These are phyloP conservation scores for Epistrophella euchroma DNA, from an alignment of 2,888 invertebrate species.

Conservation along the genomic window DNA sequence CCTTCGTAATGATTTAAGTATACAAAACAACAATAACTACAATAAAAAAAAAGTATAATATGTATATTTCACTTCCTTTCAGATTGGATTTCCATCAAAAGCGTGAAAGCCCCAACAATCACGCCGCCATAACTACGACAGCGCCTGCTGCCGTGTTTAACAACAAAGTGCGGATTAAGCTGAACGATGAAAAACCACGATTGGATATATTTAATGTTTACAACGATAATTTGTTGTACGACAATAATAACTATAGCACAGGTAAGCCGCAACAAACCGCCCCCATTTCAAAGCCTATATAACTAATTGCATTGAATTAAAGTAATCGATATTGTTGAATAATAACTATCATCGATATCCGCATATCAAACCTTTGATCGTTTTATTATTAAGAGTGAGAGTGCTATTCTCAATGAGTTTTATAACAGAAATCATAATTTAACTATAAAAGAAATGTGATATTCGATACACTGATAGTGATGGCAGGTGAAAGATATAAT, in stretches of 20 bases:
- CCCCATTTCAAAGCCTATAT: constrained; percentile 29
- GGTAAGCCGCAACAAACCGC: constrained; percentile 46
- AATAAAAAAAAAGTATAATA: constrained; percentile 12
- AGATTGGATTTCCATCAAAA: constrained; percentile 69
- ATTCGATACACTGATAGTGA: constrained; percentile 50
- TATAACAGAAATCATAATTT: constrained; percentile 26
- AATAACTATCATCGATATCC: constrained; percentile 44
- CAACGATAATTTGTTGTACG: constrained; percentile 71
- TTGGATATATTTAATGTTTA: constrained; percentile 73
- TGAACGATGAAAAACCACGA: constrained; percentile 75
- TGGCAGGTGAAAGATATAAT: constrained; percentile 64
- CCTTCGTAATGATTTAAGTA: constrained; percentile 22
- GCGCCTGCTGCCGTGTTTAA: constrained; percentile 25
- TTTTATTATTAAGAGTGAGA: constrained; percentile 34
- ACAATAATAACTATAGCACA: constrained; percentile 63
- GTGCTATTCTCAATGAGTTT: constrained; percentile 18
- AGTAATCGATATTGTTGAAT: constrained; percentile 33
- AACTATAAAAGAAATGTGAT: constrained; percentile 45
- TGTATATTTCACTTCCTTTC: constrained; percentile 58
- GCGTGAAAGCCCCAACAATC: constrained; percentile 53
- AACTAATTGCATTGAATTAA: constrained; percentile 28
- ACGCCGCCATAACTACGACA: constrained; percentile 13
- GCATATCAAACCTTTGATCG: constrained; percentile 25
- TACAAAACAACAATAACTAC: neutral
- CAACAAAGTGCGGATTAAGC: constrained; percentile 69